Evolutionary conservation across 35 echinoderm and acorn worm genomes (phyloP), one percentile per base, ranked within the genome.

Genomic region (Heliocidaris erythrogramma): DNA sequence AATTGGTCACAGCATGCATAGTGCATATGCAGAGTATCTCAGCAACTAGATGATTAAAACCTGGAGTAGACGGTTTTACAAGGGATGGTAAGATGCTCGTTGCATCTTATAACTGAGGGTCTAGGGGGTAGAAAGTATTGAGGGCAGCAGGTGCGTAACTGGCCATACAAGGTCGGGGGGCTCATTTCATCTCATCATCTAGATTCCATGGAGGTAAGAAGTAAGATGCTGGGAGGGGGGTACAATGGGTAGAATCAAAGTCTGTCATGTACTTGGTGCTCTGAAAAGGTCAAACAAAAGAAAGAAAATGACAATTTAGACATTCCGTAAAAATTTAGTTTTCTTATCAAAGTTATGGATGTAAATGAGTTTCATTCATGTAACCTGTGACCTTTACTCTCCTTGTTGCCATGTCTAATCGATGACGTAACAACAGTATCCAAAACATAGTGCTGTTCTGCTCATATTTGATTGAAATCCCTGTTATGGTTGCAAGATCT

Each of bases 181-280:
- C 47, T 95, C 87, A 95, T 14, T 92, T 60, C 94, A 95, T 90
- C 14, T 94, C 95, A 30, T 96, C 96, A 29, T 97, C 94, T 9
- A 99, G 95, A 21, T 90, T 93, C 98, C 98, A 99, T 30, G 98
- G 97, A 94, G 94, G 92, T 30, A 95, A 60, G 90, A 99, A 99
- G 32, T 96, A 88, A 16, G 93, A 92, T 13, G 95, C 49, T 11
- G 98, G 98, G 16, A 99, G 91, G 18, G 97, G 97, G 29, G 95
- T 96, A 53, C 98, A 99, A 92, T 99, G 98, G 27, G 96, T 96
- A 21, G 98, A 95, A 48, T 99, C 97, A 96, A 97, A 99, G 85
- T 99, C 98, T 47, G 94, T 94, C 96, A 99, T 95, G 91, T 99
- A 99, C 91, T 99, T 99, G 47, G 95, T 89, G 42, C 95, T 97